Conservation (phyloP, 2,888 invertebrate species). For the Himalopsyche tibetana region DNA sequence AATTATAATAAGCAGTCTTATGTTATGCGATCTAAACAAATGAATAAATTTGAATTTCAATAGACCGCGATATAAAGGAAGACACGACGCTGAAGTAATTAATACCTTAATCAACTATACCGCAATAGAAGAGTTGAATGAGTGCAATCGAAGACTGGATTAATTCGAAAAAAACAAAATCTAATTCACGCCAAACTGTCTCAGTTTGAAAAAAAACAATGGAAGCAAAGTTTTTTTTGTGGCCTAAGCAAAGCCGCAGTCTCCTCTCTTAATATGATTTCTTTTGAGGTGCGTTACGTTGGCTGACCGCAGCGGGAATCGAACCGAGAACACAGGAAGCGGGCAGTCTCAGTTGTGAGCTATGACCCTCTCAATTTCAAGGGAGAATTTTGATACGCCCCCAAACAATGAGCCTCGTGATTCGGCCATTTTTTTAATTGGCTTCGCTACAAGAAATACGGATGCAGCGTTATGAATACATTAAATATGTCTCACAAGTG, state of each 20-base stretch:
- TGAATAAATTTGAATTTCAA: too few relatives aligned
- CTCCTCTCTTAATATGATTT: conserved; percentile 3
- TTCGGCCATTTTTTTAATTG: background rate
- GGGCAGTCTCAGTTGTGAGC: background rate
- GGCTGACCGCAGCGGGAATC: background rate
- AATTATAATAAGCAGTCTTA: too few relatives aligned
- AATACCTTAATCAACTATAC: background rate
- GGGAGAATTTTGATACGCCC: conserved; percentile 25
- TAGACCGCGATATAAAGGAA: too few relatives aligned
- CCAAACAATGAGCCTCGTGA: conserved; percentile 1
- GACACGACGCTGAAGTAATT: too few relatives aligned
- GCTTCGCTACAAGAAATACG: conserved; percentile 23
- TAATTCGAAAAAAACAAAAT: background rate
- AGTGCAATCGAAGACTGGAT: background rate
- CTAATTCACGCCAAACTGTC: background rate
- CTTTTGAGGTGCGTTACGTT: conserved; percentile 30
- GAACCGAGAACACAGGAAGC: conserved; percentile 38
- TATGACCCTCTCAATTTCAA: conserved; percentile 19
- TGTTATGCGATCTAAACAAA: too few relatives aligned
- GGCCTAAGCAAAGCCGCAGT: conserved; percentile 18
- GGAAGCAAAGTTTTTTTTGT: background rate
- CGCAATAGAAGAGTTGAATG: background rate
- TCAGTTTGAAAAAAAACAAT: background rate
- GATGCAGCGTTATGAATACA: background rate
- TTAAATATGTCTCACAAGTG: background rate